Conservation (phyloP, 1,140 invertebrate species). For the Microplitis mediator region DNA sequence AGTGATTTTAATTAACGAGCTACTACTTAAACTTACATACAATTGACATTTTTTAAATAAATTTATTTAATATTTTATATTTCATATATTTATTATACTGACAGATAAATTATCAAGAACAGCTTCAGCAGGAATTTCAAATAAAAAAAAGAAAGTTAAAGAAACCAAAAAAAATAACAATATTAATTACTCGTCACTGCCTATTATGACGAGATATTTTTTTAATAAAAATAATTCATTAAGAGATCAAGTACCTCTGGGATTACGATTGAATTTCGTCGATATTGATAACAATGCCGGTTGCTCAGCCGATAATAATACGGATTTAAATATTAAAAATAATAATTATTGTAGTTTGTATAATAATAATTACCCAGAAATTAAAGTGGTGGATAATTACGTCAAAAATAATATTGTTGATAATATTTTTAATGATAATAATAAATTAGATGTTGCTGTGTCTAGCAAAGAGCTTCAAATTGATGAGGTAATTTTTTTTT, state of each 20-base stretch:
- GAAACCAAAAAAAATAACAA: constrained; percentile 33
- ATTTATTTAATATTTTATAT: not conserved
- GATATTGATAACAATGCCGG: not conserved
- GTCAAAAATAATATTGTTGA: not conserved
- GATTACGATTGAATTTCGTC: constrained; percentile 27
- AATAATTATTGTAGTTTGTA: too few species aligned
- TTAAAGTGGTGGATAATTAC: not conserved
- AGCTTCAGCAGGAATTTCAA: constrained; percentile 13
- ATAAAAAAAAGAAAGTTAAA: constrained; percentile 36
- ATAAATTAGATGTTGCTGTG: not conserved
- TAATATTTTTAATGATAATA: not conserved
- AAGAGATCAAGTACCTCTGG: constrained; percentile 20
- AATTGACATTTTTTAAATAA: too few species aligned
- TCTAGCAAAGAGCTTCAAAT: not conserved
- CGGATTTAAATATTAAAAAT: too few species aligned
- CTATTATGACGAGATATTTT: constrained; percentile 55
- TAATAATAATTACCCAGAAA: too few species aligned
- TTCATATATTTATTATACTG: not conserved
- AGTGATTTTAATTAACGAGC: not conserved
- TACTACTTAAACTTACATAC: too few species aligned
- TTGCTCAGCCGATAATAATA: too few species aligned
- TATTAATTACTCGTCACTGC: constrained; percentile 43
- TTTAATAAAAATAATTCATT: constrained; percentile 45
- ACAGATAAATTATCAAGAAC: not conserved
- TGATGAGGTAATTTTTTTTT: not conserved